phyloP scores from a whole-genome alignment of 2,113 vertebrate species.

The Salvelinus namaycush region DNA sequence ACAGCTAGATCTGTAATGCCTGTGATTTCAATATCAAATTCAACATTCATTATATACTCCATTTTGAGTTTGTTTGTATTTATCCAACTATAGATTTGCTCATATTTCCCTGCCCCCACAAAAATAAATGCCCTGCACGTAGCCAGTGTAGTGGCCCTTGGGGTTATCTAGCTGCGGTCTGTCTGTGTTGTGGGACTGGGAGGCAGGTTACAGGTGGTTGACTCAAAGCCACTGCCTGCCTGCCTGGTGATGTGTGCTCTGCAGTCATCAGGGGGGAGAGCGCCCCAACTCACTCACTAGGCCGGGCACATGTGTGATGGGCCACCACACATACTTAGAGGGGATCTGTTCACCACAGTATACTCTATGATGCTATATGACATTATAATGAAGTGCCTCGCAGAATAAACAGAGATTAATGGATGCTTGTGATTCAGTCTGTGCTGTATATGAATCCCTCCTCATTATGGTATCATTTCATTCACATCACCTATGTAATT shows the following conservation, averaged over 20 bases:
- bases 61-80: neutral
- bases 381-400: too few species aligned
- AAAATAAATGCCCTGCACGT: conserved; percentile 11
- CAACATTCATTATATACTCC: neutral
- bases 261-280: conserved; percentile 53
- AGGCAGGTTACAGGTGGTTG: conserved; percentile 64
- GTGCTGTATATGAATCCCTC: neutral
- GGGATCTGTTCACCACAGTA: neutral
- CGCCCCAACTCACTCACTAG: conserved; percentile 44
- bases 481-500: neutral
- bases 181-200: conserved; percentile 55
- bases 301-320: conserved; percentile 47
- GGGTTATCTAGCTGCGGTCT: conserved; percentile 56
- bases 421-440: neutral
- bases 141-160: conserved; percentile 38
- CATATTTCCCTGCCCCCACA: neutral
- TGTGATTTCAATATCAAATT: neutral
- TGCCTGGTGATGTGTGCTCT: conserved; percentile 56
- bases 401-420: neutral
- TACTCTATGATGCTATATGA: neutral
- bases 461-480: neutral
- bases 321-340: conserved; percentile 29
- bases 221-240: conserved; percentile 56
- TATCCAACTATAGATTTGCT: neutral
- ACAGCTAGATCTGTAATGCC: neutral